Evolutionary conservation across 2,797 vertebrate species (phyloP).

Genomic region (Podarcis lilfordi): DNA sequence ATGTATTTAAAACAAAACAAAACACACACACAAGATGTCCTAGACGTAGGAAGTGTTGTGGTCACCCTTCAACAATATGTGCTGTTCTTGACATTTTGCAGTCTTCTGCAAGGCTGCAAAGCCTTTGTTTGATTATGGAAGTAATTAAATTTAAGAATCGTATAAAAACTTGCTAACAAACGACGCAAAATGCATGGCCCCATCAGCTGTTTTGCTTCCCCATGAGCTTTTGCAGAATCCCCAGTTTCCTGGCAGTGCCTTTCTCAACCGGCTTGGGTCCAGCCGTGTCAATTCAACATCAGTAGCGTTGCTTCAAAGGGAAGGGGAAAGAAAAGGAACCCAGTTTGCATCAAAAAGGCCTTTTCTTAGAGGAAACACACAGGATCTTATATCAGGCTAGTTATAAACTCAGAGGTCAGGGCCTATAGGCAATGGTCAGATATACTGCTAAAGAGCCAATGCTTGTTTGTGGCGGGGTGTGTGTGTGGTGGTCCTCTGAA

Average conservation of each 20-base stretch:
- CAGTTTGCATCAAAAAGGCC: not conserved
- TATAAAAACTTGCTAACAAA: slow-evolving; percentile 60
- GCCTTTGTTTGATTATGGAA: slow-evolving; percentile 62
- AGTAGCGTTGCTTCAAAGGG: slow-evolving; percentile 41
- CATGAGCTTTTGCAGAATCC: slow-evolving; percentile 53
- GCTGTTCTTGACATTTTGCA: slow-evolving; percentile 20
- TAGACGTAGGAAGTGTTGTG: slow-evolving; percentile 17
- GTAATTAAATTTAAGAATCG: slow-evolving; percentile 58
- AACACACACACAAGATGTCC: slow-evolving; percentile 23
- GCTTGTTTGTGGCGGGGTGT: not conserved
- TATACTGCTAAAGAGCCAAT: slow-evolving; percentile 3
- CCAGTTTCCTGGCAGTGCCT: slow-evolving; percentile 53
- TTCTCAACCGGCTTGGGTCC: slow-evolving; percentile 45
- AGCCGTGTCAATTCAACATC: slow-evolving; percentile 44
- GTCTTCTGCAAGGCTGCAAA: not conserved
- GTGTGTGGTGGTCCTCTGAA: not conserved
- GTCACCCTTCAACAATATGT: slow-evolving; percentile 25
- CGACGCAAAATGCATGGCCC: slow-evolving; percentile 34
- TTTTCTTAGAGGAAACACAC: slow-evolving; percentile 6
- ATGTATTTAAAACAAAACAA: slow-evolving; percentile 15
- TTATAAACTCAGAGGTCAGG: slow-evolving; percentile 8
- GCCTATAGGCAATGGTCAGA: not conserved
- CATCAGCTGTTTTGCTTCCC: slow-evolving; percentile 55
- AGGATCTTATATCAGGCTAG: not conserved
- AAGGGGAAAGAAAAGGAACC: slow-evolving; percentile 9